These are phyloP conservation scores for Helostoma temminkii DNA, from an alignment of 2,797 vertebrate genomes.

Conservation along the genomic window DNA sequence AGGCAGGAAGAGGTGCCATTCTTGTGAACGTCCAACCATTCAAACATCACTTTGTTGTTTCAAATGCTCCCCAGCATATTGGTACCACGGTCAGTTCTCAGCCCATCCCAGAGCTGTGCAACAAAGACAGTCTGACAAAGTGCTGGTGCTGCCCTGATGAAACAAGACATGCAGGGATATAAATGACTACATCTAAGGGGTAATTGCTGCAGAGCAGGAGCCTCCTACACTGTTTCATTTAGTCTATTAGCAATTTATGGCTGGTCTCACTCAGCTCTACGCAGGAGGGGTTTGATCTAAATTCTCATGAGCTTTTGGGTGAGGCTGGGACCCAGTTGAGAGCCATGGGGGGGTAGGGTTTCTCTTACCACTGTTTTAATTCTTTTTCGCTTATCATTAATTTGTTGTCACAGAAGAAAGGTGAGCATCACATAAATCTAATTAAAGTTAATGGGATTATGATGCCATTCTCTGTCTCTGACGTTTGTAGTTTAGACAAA, in stretches of 20 bases:
- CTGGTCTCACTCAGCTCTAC: conserved; percentile 88
- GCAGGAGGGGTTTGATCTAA: conserved; percentile 86
- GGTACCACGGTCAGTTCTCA: conserved; percentile 72
- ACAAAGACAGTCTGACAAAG: conserved; percentile 81
- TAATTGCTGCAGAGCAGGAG: conserved; percentile 84
- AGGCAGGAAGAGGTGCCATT: conserved; percentile 96
- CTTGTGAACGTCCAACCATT: conserved; percentile 90
- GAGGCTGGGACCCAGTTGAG: conserved; percentile 75
- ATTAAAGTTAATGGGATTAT: conserved; percentile 77
- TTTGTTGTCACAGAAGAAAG: conserved; percentile 77
- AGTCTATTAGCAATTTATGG: conserved; percentile 98
- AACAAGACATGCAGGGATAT: conserved; percentile 86
- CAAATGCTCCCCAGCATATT: conserved; percentile 89
- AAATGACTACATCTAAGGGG: conserved; percentile 86
- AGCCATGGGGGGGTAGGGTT: conserved; percentile 71
- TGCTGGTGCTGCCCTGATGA: conserved; percentile 80
- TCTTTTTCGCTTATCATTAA: conserved; percentile 75
- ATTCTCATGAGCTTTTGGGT: conserved; percentile 83
- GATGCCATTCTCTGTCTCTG: conserved; percentile 52
- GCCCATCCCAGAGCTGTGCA: conserved; percentile 56
- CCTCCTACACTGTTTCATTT: conserved; percentile 90
- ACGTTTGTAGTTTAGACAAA: conserved; percentile 43
- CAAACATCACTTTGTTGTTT: conserved; percentile 99
- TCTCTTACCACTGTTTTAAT: conserved; percentile 76
- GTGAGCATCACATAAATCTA: conserved; percentile 71